Conservation (phyloP, 1,140 invertebrate genomes). For the Drosophila tsacasi region DNA sequence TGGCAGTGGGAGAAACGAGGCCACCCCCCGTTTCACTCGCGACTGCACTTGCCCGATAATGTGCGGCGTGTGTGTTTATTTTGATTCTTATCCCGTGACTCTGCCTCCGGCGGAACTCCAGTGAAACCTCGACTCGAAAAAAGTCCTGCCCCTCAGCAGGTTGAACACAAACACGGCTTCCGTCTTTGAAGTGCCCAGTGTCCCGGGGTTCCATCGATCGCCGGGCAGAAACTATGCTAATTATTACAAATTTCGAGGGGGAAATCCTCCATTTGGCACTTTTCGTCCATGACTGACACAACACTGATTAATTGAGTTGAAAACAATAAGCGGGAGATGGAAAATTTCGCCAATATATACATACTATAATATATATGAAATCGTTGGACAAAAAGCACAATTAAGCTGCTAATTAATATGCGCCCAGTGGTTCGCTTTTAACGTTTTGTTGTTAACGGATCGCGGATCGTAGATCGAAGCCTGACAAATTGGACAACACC, state of each 20-base stretch:
- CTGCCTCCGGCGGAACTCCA: background rate
- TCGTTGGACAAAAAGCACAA: constrained; percentile 20
- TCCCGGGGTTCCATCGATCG: no score
- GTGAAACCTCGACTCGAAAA: background rate
- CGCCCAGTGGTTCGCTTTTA: constrained; percentile 2
- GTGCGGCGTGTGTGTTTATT: constrained; percentile 77
- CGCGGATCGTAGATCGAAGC: constrained; percentile 16
- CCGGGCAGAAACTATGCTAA: constrained; percentile 39
- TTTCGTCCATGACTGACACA: constrained; percentile 10
- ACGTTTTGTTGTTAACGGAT: constrained; percentile 27
- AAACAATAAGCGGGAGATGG: constrained; percentile 1
- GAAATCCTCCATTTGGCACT: constrained; percentile 12
- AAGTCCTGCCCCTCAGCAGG: constrained; percentile 11
- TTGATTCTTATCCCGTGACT: constrained; percentile 58
- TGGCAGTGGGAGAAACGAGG: background rate
- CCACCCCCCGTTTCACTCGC: background rate
- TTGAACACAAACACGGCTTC: constrained; percentile 20
- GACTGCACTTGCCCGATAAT: constrained; percentile 78
- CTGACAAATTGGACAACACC: constrained; percentile 34
- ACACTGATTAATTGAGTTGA: constrained; percentile 36
- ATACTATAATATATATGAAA: background rate
- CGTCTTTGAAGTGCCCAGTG: constrained; percentile 43
- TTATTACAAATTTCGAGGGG: constrained; percentile 12
- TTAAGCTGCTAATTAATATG: constrained; percentile 45
- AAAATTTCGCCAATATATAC: constrained; percentile 28